Evolutionary conservation across 92 coral and sea anemone species (phyloP).

Genomic region (Micromussa lordhowensis): DNA sequence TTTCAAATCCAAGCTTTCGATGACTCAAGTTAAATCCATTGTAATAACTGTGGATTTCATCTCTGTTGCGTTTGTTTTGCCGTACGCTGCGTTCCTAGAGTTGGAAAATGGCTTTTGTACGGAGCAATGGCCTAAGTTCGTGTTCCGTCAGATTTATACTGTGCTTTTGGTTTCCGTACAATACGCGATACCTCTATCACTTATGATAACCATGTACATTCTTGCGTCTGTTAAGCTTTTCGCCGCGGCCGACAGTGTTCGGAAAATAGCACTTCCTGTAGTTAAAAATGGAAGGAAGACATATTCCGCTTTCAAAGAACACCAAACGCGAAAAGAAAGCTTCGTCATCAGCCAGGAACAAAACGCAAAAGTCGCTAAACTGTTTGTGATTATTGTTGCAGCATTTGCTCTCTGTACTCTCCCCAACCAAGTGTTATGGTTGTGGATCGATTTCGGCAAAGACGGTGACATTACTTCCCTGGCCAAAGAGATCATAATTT

Average conservation of each 20-base stretch:
- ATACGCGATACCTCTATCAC: conserved; percentile 67
- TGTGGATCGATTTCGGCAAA: conserved; percentile 60
- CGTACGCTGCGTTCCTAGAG: conserved; percentile 35
- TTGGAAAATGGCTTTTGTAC: conserved; percentile 42
- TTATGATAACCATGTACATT: conserved; percentile 71
- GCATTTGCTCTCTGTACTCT: conserved; percentile 58
- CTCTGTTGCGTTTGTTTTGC: conserved; percentile 53
- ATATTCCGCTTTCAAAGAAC: neutral
- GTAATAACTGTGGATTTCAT: conserved; percentile 31
- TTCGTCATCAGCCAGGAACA: conserved; percentile 2
- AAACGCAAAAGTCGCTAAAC: conserved; percentile 59
- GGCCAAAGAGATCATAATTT: conserved; percentile 41
- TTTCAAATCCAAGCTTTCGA: conserved; percentile 37
- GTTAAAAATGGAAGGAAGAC: neutral
- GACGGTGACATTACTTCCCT: neutral
- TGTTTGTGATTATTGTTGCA: conserved; percentile 52
- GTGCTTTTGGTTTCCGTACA: conserved; percentile 62
- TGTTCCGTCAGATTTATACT: conserved; percentile 70
- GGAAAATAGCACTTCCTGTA: neutral
- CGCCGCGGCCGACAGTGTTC: neutral
- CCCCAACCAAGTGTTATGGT: conserved; percentile 63
- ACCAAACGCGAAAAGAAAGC: neutral
- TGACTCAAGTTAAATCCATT: neutral
- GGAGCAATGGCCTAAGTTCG: conserved; percentile 73
- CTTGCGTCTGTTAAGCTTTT: conserved; percentile 53